Evolutionary conservation across 2,113 vertebrate genomes (phyloP).

Genomic region (Helogale parvula): DNA sequence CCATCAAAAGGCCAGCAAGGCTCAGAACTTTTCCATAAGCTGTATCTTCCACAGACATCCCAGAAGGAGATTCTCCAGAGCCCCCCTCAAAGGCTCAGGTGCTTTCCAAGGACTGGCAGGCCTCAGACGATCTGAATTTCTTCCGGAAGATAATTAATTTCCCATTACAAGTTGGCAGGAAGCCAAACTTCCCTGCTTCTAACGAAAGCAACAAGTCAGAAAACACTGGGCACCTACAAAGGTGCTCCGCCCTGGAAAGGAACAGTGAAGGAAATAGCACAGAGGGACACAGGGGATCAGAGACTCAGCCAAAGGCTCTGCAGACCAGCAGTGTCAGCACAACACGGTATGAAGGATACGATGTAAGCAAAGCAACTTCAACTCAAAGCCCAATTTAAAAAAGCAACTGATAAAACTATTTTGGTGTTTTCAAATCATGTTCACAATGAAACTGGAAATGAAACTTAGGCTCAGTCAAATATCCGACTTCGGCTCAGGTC

Average conservation of each 20-base stretch:
- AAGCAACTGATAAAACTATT: not conserved
- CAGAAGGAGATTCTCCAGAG: not conserved
- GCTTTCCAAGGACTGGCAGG: not conserved
- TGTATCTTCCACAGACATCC: not conserved
- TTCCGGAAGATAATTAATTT: not conserved
- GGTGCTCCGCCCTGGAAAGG: not conserved
- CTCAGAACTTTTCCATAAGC: not conserved
- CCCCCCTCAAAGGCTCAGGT: not conserved
- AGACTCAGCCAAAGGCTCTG: not conserved
- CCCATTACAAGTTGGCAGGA: not conserved
- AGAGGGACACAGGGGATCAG: not conserved
- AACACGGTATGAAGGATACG: not conserved
- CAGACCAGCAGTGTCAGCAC: not conserved
- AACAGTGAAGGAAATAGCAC: not conserved
- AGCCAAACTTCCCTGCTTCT: not conserved
- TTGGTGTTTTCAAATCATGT: not conserved
- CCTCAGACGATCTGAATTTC: not conserved
- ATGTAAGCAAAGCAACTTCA: not conserved
- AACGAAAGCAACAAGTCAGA: not conserved
- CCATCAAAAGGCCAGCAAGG: not conserved
- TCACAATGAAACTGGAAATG: not conserved
- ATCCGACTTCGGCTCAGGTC: no score
- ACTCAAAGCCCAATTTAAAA: not conserved
- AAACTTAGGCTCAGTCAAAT: not conserved
- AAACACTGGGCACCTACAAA: not conserved